Evolutionary conservation across 2,797 vertebrate species (phyloP).

Genomic region (Dicrostonyx torquatus): DNA sequence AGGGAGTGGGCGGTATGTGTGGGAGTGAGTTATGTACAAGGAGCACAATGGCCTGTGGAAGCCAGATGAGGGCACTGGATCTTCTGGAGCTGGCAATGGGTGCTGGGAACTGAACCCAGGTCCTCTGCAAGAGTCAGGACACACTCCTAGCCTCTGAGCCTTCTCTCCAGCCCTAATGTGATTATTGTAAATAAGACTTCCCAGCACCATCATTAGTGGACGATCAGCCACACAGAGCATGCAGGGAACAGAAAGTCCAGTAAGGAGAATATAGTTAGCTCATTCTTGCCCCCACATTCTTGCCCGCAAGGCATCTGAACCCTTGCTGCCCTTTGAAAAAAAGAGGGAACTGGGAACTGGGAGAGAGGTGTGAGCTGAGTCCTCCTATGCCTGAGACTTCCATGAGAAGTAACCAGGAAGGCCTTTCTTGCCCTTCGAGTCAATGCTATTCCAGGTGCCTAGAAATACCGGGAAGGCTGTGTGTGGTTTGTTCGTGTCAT

Average conservation of each 20-base stretch:
- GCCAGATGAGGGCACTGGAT: background rate
- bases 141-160: background rate
- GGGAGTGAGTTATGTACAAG: background rate
- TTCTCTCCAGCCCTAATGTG: background rate
- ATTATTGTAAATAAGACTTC: slow-evolving; percentile 13
- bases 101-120: background rate
- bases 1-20: too few relatives aligned
- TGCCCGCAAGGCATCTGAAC: background rate
- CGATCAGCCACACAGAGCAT: background rate
- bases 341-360: background rate
- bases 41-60: background rate
- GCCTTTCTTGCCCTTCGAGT: background rate
- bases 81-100: background rate
- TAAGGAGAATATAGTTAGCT: background rate
- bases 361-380: background rate
- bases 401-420: background rate
- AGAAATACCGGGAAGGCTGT: accelerated
- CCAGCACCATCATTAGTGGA: background rate
- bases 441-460: background rate
- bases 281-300: background rate
- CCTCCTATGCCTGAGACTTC: background rate
- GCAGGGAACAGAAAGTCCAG: background rate
- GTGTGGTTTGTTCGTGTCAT: background rate
- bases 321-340: background rate
- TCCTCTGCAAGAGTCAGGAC: background rate